Evolutionary conservation across 2,797 vertebrate genomes (phyloP).

Genomic region (Protosalanx chinensis): DNA sequence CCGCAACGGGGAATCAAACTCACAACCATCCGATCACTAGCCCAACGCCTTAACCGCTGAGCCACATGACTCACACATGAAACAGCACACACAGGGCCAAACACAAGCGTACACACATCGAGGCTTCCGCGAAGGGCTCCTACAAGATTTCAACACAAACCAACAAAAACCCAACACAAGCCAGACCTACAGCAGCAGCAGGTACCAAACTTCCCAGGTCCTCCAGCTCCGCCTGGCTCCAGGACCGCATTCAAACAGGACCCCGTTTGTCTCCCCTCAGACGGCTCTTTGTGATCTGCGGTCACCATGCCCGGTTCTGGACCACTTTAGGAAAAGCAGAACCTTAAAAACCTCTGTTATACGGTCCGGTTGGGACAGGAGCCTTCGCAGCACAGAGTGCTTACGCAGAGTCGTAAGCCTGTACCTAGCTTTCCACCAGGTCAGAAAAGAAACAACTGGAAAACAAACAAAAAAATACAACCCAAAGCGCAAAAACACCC

Average conservation of each 20-base stretch:
- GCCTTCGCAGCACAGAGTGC: neutral
- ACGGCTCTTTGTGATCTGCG: slow-evolving; percentile 48
- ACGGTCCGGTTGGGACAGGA: slow-evolving; percentile 26
- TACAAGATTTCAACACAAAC: slow-evolving; percentile 12
- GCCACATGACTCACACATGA: neutral
- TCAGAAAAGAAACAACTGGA: neutral
- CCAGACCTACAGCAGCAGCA: slow-evolving; percentile 6
- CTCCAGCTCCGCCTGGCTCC: slow-evolving; percentile 4
- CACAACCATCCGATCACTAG: no score
- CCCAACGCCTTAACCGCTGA: no score
- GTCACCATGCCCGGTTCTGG: slow-evolving; percentile 45
- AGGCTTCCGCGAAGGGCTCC: slow-evolving; percentile 18
- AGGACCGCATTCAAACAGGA: slow-evolving; percentile 31
- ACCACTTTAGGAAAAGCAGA: slow-evolving; percentile 41
- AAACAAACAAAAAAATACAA: neutral
- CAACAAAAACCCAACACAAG: neutral
- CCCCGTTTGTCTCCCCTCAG: slow-evolving; percentile 40
- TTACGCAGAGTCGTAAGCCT: neutral
- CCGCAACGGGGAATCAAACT: no score
- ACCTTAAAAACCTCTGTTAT: slow-evolving; percentile 21
- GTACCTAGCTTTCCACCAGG: neutral
- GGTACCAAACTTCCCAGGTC: slow-evolving; percentile 7
- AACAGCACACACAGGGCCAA: neutral
- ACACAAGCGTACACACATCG: neutral
- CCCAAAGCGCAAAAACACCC: slow-evolving; percentile 6